Conservation (phyloP, 1,140 invertebrate species). For the Galleria mellonella region DNA sequence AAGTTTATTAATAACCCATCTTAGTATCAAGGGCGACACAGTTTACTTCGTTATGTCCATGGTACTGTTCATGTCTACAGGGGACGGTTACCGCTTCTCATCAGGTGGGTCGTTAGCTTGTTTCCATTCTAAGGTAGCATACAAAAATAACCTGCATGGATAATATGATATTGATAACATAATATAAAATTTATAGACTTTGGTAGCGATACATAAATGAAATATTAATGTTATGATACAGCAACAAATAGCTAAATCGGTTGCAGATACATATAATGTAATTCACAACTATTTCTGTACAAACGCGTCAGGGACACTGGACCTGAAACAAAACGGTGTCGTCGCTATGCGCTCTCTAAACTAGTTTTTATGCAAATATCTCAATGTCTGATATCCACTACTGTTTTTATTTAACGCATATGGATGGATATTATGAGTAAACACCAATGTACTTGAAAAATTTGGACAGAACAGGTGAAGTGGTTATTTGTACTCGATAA, state of each 20-base stretch:
- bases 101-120: too few species aligned
- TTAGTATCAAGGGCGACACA: too few species aligned
- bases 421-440: not conserved
- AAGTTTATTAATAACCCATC: too few species aligned
- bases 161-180: too few species aligned
- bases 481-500: too few species aligned
- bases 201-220: not conserved
- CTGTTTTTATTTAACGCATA: conserved; percentile 12
- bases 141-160: too few species aligned
- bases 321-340: conserved; percentile 30
- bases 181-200: too few species aligned
- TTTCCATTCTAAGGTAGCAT: too few species aligned
- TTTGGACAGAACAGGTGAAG: not conserved
- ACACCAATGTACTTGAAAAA: conserved; percentile 13
- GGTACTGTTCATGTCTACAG: too few species aligned
- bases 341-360: conserved; percentile 24
- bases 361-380: conserved; percentile 27
- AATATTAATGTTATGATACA: not conserved
- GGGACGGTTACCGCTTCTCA: too few species aligned
- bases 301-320: conserved; percentile 14
- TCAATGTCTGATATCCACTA: conserved; percentile 15
- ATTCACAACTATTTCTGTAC: conserved; percentile 18
- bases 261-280: conserved; percentile 6
- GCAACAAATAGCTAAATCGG: not conserved
- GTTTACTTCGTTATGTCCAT: too few species aligned